phyloP scores from a whole-genome alignment of 1,140 invertebrate species.

The Eufriesea mexicana region DNA sequence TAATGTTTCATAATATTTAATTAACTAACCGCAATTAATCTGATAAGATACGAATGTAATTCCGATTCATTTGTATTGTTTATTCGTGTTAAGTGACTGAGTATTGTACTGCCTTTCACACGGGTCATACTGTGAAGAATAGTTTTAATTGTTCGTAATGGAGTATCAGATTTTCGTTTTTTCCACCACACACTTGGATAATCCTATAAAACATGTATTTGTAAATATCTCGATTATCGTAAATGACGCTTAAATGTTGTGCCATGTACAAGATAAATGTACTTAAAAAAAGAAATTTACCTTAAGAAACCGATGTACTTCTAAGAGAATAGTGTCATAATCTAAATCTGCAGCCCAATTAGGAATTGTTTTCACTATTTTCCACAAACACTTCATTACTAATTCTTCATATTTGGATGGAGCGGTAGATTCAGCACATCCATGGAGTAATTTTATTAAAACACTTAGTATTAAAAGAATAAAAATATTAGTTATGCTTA shows the following conservation, averaged over 20 bases:
- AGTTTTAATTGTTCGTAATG: constrained; percentile 94
- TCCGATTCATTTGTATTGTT: constrained; percentile 91
- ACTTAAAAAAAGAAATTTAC: constrained; percentile 56
- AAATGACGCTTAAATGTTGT: constrained; percentile 61
- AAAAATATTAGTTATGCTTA: constrained; percentile 12
- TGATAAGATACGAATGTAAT: constrained; percentile 90
- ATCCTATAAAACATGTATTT: constrained; percentile 82
- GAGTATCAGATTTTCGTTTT: constrained; percentile 88
- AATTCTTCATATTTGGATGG: constrained; percentile 89
- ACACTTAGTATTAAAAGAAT: constrained; percentile 83
- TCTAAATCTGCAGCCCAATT: constrained; percentile 89
- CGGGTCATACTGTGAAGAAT: constrained; percentile 93
- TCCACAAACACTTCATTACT: constrained; percentile 95
- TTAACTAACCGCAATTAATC: constrained; percentile 86
- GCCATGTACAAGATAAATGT: neutral
- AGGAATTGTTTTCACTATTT: constrained; percentile 90
- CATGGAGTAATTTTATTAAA: constrained; percentile 89
- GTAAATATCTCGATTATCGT: constrained; percentile 1
- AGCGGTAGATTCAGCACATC: constrained; percentile 86
- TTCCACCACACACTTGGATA: constrained; percentile 93
- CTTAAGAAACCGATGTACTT: constrained; percentile 93
- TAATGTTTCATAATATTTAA: neutral
- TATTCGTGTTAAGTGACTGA: constrained; percentile 90
- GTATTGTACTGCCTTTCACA: constrained; percentile 88
- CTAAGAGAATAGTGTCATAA: constrained; percentile 91